Evolutionary conservation across 2,888 invertebrate genomes (phyloP), one percentile per base, ranked within the genome.

Genomic region (Pilophorus perplexus): DNA sequence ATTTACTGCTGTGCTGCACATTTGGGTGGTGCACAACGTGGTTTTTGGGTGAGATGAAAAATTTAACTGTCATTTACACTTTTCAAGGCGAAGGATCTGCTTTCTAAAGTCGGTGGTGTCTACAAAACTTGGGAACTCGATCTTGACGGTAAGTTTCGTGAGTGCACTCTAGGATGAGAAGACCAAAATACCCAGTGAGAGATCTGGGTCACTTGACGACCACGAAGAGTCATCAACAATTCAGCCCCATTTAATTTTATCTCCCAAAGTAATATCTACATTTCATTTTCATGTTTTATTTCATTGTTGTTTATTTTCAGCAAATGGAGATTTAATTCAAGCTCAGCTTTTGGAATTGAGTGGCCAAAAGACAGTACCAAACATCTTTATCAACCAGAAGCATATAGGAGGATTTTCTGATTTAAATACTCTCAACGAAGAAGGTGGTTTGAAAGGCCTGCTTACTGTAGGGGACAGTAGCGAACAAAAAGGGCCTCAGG

Each of bases 291-390:
- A n/a, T n/a, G 14, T 4, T 37, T 37, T 4, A 37, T 2, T 37
- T 37, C 14, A 14, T 37, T 4, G 2, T 40, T 40, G 8, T 42
- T 42, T 42, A 25, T 28, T 52, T 42, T 6, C 16, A 59, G 59
- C 42, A 10, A 38, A 59, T 14, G 59, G 59, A 22, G 59, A 59
- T 23, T 23, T 42, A 2, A 42, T 59, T 1, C 59, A 59, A 42
- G 16, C 42, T 14, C 20, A 59, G 16, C 42, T 59, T 6, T 18
- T 59, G n/a, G 62, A 62, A 28, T 18, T 62, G 5, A 62, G 46
- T 46, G 62, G 62, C 4, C 62, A 62, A 22, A 62, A 62, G 28
- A 62, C 62, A 12, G 62, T 48, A 5, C 62, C 62, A 10, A 46
- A 62, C 12, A 62, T 62, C 1, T 62, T 33, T 18, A 62, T 62